These are phyloP conservation scores for Hydractinia symbiolongicarpus DNA, from an alignment of 30 jellyfish, hydroid and myxozoan species.

Conservation along the genomic window DNA sequence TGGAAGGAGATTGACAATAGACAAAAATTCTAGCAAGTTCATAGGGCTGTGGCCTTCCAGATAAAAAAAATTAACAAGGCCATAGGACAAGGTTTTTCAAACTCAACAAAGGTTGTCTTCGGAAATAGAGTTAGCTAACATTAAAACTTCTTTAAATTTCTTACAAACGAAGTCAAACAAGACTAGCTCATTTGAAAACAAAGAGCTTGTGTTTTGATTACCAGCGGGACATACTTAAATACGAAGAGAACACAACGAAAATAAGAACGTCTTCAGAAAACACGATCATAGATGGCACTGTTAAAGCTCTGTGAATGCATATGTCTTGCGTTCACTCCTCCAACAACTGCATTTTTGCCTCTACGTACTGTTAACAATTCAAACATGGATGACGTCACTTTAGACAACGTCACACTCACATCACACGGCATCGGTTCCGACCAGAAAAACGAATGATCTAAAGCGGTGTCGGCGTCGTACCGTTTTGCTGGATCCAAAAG, in stretches of 20 bases:
- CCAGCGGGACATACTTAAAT: not conserved
- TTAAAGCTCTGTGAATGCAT: constrained; percentile 63
- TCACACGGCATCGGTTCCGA: constrained; percentile 98
- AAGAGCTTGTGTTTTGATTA: no score
- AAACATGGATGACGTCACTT: constrained; percentile 90
- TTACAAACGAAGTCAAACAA: no score
- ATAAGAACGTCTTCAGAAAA: constrained; percentile 35
- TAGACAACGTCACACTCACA: constrained; percentile 66
- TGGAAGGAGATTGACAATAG: no score
- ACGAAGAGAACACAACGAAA: not conserved
- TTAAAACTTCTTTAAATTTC: no score
- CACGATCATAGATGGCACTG: constrained; percentile 90
- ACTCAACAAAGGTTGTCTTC: no score
- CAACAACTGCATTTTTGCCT: constrained; percentile 3
- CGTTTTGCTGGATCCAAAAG: constrained; percentile 90
- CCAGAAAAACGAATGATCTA: constrained; percentile 96
- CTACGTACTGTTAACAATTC: constrained; percentile 82
- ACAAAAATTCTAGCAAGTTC: no score
- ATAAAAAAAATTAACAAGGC: no score
- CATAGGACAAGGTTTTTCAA: no score
- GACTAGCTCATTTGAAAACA: no score
- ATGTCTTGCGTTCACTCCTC: constrained; percentile 52
- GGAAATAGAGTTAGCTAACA: no score
- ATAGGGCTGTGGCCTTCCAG: no score
- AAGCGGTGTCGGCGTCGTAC: constrained; percentile 91